These are phyloP conservation scores for Beris chalybata DNA, from an alignment of 2,888 invertebrate species.

Conservation along the genomic window DNA sequence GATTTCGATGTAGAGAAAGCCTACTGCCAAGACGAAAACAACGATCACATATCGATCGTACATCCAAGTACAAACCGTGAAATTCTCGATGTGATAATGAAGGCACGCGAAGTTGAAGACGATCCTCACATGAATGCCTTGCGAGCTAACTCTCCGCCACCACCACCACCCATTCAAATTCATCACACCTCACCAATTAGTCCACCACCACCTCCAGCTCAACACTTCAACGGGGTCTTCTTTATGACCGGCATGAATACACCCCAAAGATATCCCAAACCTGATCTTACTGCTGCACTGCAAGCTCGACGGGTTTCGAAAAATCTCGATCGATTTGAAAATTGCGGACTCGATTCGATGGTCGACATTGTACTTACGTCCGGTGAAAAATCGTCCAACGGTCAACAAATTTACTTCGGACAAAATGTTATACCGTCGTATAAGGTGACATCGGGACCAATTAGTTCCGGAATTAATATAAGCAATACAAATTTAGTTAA, in stretches of 20 bases:
- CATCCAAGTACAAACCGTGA: slow-evolving; percentile 59
- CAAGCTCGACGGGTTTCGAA: slow-evolving; percentile 69
- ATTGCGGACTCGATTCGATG: slow-evolving; percentile 67
- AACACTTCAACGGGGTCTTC: slow-evolving; percentile 64
- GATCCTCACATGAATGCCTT: slow-evolving; percentile 54
- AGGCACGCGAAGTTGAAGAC: slow-evolving; percentile 58
- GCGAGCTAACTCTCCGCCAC: slow-evolving; percentile 44
- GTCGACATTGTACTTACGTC: slow-evolving; percentile 70
- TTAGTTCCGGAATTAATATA: slow-evolving; percentile 67
- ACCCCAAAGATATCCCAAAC: slow-evolving; percentile 55
- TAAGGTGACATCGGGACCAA: slow-evolving; percentile 58
- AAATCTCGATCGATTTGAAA: slow-evolving; percentile 77
- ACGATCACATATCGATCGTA: slow-evolving; percentile 34
- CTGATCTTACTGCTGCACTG: slow-evolving; percentile 58
- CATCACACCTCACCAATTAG: slow-evolving; percentile 25
- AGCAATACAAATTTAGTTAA: slow-evolving; percentile 49
- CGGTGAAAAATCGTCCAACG: slow-evolving; percentile 56
- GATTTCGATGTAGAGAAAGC: slow-evolving; percentile 59
- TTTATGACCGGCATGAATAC: slow-evolving; percentile 60
- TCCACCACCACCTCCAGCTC: slow-evolving; percentile 45
- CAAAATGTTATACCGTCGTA: slow-evolving; percentile 48
- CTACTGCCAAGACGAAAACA: slow-evolving; percentile 32
- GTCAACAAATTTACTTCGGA: slow-evolving; percentile 54
- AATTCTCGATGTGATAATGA: slow-evolving; percentile 62
- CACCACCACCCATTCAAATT: slow-evolving; percentile 48